Base-by-base conservation (phyloP, 2,113 vertebrate species). In the Scopus umbretta region DNA sequence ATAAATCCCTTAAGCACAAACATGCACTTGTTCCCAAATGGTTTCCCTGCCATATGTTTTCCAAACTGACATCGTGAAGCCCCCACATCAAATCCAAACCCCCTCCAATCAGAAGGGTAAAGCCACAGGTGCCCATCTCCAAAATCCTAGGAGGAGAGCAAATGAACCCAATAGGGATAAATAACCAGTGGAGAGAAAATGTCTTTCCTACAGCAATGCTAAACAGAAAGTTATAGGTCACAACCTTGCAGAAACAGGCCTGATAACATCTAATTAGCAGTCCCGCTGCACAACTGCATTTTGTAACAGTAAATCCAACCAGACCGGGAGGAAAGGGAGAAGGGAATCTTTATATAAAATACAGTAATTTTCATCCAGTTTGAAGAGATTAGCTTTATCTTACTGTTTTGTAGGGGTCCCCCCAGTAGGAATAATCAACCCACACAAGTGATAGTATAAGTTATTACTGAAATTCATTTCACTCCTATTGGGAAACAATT, bases 231-330 rank as follows among this genome's bases (percentile, higher is more conserved):
- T 47, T 74, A 59, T 47, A 94, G 93, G 92, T 91, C 80, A 70
- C 78, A 89, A 58, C 87, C 92, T 59, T 36, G 75, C 73, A 90
- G 67, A 63, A 94, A 47, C 47, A 90, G 81, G 59, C 62, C 78
- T 15, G 74, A 93, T 94, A 96, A 76, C 91, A 95, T 95, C 79
- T 90, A 74, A 96, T 92, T 86, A 90, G 80, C 89, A 92, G 80
- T 58, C 74, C 71, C 6, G 16, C 83, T 38, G 56, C 1, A 1
- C 86, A 94, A 85, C 45, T 50, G 12, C 49, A 27, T 75, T 85
- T 92, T 63, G 3, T 68, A 90, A 92, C 43, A 88, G 78, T 67
- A 92, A 96, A 91, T 40, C 62, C n/a, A 68, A 56, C 32, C 29
- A 79, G 91, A 83, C 9, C 2, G 2, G 49, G 29, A 45, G 22